Percentiles rank a stretch among this genome's conserved stretches.
These are phyloP conservation scores for Aepyceros melampus DNA, from an alignment of 2,113 vertebrate genomes.

Conservation along the genomic window DNA sequence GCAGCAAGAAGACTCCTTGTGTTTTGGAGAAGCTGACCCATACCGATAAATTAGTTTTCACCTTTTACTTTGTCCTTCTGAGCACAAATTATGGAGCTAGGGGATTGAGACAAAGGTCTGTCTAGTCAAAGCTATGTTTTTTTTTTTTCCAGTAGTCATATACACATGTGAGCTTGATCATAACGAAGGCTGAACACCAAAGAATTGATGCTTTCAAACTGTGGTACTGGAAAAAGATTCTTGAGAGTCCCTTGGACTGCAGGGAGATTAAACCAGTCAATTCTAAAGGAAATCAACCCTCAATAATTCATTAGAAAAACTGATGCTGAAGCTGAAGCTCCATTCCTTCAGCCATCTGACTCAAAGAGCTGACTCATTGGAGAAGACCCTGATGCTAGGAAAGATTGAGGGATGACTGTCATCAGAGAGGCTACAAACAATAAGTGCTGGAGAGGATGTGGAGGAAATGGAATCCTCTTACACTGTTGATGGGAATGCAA, in stretches of 20 bases:
- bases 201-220: neutral
- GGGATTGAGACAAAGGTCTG: neutral
- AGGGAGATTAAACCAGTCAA: neutral
- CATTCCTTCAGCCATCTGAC: neutral
- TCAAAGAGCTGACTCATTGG: neutral
- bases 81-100: neutral
- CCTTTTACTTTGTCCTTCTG: constrained; percentile 18
- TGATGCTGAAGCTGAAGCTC: neutral
- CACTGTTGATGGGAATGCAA: neutral
- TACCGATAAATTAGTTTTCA: constrained; percentile 43
- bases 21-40: constrained; percentile 31
- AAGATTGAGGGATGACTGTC: neutral
- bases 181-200: neutral
- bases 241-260: neutral
- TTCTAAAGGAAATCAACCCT: neutral
- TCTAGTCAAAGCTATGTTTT: neutral
- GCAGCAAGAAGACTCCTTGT: constrained; percentile 26
- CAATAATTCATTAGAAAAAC: neutral
- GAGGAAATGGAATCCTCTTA: neutral
- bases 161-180: neutral
- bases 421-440: neutral
- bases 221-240: neutral
- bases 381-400: neutral
- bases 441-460: neutral
- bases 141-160: neutral